These are phyloP conservation scores for Ceyx erithaca DNA, from an alignment of 2,797 vertebrate genomes.

Conservation along the genomic window DNA sequence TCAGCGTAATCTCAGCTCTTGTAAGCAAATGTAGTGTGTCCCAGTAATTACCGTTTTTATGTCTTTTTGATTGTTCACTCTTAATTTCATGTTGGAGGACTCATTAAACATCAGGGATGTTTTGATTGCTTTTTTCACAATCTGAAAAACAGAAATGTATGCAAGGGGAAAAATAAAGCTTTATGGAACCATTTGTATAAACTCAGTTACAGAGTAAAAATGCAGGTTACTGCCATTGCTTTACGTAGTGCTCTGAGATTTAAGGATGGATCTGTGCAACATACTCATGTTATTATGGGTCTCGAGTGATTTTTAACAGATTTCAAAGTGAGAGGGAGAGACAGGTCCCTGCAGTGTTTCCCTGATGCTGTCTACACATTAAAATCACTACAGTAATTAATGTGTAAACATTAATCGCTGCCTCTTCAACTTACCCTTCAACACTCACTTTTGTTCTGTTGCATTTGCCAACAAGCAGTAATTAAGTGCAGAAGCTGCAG, in stretches of 20 bases:
- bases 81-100: constrained; percentile 31
- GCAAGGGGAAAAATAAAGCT: constrained; percentile 28
- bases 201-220: not conserved
- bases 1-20: not conserved
- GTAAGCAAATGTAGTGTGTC: not conserved
- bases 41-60: constrained; percentile 47
- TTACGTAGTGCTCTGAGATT: not conserved
- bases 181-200: not conserved
- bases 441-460: not conserved
- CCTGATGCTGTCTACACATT: not conserved
- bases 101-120: not conserved
- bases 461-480: not conserved
- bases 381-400: not conserved
- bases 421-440: not conserved
- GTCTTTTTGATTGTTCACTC: constrained; percentile 21
- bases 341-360: not conserved
- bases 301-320: not conserved
- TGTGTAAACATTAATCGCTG: not conserved
- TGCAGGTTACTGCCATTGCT: not conserved
- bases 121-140: constrained; percentile 31
- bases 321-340: not conserved
- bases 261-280: not conserved
- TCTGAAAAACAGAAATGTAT: constrained; percentile 57
- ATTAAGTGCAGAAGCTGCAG: not conserved
- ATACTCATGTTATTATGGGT: not conserved